Evolutionary conservation across 2,113 vertebrate species (phyloP).

Genomic region (Thunnus thynnus): DNA sequence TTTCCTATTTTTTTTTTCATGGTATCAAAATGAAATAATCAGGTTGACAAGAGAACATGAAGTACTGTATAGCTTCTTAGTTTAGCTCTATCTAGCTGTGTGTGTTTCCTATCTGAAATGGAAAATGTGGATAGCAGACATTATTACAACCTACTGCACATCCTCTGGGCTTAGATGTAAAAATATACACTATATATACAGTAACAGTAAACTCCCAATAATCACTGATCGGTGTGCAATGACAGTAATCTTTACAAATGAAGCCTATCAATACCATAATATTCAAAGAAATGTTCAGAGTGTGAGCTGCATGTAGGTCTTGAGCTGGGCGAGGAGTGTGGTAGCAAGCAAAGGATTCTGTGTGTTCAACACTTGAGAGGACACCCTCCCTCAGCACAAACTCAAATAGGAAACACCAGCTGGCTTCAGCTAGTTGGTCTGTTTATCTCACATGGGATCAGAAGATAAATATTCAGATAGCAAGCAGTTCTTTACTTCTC

Average conservation of each 20-base stretch:
- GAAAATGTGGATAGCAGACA: conserved; percentile 6
- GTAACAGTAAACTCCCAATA: background rate
- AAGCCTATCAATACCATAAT: background rate
- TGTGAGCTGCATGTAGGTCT: background rate
- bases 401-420: conserved; percentile 53
- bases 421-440: conserved; percentile 36
- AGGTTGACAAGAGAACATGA: conserved; percentile 31
- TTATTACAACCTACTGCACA: background rate
- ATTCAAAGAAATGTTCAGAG: conserved; percentile 8
- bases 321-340: background rate
- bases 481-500: conserved; percentile 25
- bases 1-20: background rate
- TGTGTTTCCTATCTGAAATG: background rate
- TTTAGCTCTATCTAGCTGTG: background rate
- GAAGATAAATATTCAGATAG: conserved; percentile 23
- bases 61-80: conserved; percentile 15
- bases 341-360: conserved; percentile 9
- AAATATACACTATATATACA: background rate
- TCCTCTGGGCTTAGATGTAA: background rate
- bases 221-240: background rate
- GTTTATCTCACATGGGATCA: conserved; percentile 29
- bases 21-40: conserved; percentile 39
- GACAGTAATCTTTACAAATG: background rate
- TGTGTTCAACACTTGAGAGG: conserved; percentile 31
- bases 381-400: conserved; percentile 51